A percentile compares a stretch with the other conserved stretches of the same genome.
Evolutionary conservation across 1,140 invertebrate genomes (phyloP).

Genomic region (Whitmania pigra): DNA sequence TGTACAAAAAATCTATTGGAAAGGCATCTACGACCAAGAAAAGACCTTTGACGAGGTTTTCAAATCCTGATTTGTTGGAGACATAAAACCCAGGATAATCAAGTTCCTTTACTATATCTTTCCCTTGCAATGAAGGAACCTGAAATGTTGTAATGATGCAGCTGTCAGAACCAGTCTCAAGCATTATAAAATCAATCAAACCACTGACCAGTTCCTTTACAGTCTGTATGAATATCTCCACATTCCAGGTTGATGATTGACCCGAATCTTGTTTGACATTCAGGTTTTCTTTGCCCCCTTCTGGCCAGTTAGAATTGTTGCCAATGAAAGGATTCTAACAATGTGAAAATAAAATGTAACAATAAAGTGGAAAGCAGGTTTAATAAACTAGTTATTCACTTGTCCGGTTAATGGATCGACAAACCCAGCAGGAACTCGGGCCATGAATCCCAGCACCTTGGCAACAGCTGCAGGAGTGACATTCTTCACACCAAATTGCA

Average conservation of each 20-base stretch:
- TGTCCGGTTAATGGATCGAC: constrained; percentile 31
- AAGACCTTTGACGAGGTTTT: constrained; percentile 64
- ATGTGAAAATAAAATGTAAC: neutral
- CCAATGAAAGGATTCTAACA: constrained; percentile 9
- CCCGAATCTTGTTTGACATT: constrained; percentile 33
- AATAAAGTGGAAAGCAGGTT: neutral
- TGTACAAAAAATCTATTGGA: constrained; percentile 75
- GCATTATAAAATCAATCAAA: neutral
- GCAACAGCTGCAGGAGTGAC: constrained; percentile 67
- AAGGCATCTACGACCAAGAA: constrained; percentile 59
- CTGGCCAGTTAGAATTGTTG: constrained; percentile 39
- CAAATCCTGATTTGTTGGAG: constrained; percentile 69
- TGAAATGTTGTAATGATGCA: constrained; percentile 21
- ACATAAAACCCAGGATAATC: constrained; percentile 80
- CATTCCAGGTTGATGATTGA: constrained; percentile 65
- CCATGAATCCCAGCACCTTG: constrained; percentile 71
- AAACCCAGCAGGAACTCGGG: constrained; percentile 58
- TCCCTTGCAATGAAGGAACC: constrained; percentile 61
- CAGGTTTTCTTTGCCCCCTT: constrained; percentile 37
- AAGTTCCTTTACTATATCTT: constrained; percentile 74
- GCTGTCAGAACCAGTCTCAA: neutral
- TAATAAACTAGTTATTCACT: neutral
- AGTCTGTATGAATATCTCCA: constrained; percentile 78
- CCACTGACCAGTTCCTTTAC: constrained; percentile 66
- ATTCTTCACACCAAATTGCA: constrained; percentile 58